A percentile compares a stretch with the other conserved stretches of the same genome.
Evolutionary conservation across 2,797 vertebrate genomes (phyloP).

Genomic region (Botia almorhae): DNA sequence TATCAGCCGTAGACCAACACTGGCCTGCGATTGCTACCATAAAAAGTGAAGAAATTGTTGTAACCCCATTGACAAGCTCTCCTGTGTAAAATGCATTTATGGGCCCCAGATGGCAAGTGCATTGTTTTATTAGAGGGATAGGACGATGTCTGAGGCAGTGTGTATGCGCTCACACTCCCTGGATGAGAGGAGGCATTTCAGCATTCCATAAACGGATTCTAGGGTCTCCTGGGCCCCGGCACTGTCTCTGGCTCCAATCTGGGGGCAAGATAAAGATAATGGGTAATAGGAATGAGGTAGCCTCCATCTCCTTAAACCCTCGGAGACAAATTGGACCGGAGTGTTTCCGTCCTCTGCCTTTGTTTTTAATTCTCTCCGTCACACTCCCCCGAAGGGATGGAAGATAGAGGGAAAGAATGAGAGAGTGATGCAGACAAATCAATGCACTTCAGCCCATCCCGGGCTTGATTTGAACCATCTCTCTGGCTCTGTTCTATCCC

Average conservation of each 20-base stretch:
- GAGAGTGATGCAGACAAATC: conserved; percentile 45
- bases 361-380: conserved; percentile 68
- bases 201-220: conserved; percentile 38
- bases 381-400: conserved; percentile 54
- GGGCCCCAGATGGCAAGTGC: conserved; percentile 62
- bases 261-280: conserved; percentile 86
- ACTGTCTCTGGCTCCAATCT: conserved; percentile 71
- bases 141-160: conserved; percentile 45
- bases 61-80: conserved; percentile 69
- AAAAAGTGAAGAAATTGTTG: conserved; percentile 74
- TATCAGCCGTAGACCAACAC: conserved; percentile 58
- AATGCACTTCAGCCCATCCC: conserved; percentile 41
- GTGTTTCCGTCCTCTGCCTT: conserved; percentile 73
- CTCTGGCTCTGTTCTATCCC: conserved; percentile 6
- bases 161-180: conserved; percentile 14
- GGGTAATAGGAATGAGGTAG: conserved; percentile 85
- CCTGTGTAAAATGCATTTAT: conserved; percentile 72
- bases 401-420: conserved; percentile 31
- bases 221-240: conserved; percentile 31
- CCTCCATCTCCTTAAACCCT: conserved; percentile 71
- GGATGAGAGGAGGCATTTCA: conserved; percentile 19
- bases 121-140: conserved; percentile 70
- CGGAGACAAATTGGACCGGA: conserved; percentile 80
- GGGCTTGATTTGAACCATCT: conserved; percentile 18
- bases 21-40: conserved; percentile 62